phyloP scores from a whole-genome alignment of 1,140 invertebrate genomes.

The Pseudomyrmex sp. region DNA sequence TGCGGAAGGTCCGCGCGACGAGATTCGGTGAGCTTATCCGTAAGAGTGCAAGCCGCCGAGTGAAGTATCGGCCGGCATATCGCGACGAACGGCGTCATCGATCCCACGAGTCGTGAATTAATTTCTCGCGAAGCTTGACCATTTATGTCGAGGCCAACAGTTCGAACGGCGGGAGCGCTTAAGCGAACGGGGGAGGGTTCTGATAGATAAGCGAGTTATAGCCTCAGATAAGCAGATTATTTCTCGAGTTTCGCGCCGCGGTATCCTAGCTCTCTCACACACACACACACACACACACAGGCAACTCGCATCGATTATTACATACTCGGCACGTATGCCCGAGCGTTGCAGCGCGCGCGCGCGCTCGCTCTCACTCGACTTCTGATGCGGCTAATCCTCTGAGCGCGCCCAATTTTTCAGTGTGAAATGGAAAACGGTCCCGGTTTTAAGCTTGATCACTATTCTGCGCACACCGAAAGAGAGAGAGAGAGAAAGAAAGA shows the following conservation, averaged over 20 bases:
- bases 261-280: neutral
- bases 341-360: conserved; percentile 3
- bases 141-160: neutral
- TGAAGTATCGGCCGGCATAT: neutral
- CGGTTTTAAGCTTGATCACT: neutral
- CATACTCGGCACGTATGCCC: neutral
- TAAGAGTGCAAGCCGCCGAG: neutral
- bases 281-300: too few relatives aligned
- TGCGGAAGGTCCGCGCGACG: neutral
- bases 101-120: neutral
- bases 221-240: conserved; percentile 50
- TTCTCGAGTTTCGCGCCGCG: neutral
- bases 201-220: conserved; percentile 48
- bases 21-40: neutral
- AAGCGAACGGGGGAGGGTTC: conserved; percentile 1
- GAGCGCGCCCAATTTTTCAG: neutral
- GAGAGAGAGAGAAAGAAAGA: too few relatives aligned
- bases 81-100: neutral
- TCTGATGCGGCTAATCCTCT: neutral
- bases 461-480: neutral
- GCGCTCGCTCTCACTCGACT: neutral
- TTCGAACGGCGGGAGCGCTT: neutral
- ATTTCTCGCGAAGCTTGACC: conserved; percentile 28
- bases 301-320: conserved; percentile 24
- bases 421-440: too few relatives aligned